Percentiles rank a stretch among this genome's conserved stretches.
phyloP scores from a whole-genome alignment of 2,113 vertebrate genomes.

The Leucopternis melanops region DNA sequence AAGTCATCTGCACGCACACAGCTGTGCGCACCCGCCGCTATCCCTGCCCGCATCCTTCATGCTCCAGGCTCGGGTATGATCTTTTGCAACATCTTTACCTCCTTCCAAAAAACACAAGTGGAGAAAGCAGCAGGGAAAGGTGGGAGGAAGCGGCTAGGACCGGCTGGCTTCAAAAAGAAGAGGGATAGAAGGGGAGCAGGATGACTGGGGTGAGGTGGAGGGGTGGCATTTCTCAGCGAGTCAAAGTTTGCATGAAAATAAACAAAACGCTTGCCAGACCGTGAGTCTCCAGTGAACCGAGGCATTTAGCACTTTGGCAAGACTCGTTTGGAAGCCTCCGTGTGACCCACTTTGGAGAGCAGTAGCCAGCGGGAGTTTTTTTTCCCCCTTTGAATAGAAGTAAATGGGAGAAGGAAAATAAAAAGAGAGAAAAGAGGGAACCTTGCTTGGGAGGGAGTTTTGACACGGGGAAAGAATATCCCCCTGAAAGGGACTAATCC shows the following conservation, averaged over 20 bases:
- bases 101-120: background rate
- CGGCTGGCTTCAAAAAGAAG: background rate
- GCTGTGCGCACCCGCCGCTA: accelerated
- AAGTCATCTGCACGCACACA: accelerated
- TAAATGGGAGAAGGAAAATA: background rate
- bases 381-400: background rate
- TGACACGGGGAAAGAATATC: slow-evolving; percentile 1
- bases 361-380: background rate
- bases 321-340: background rate
- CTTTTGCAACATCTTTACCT: background rate
- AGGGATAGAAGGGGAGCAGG: background rate
- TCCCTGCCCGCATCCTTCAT: background rate
- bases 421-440: background rate
- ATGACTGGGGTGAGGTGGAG: background rate
- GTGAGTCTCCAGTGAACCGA: background rate
- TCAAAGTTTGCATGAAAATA: slow-evolving; percentile 38
- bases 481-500: background rate
- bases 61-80: accelerated
- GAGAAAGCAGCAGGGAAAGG: background rate
- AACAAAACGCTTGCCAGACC: slow-evolving; percentile 35
- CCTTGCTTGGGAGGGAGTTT: background rate
- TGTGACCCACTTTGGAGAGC: slow-evolving; percentile 36
- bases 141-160: background rate
- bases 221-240: background rate
- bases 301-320: slow-evolving; percentile 26